phyloP scores from a whole-genome alignment of 2,113 vertebrate genomes.

The Cryptotis parvus region DNA sequence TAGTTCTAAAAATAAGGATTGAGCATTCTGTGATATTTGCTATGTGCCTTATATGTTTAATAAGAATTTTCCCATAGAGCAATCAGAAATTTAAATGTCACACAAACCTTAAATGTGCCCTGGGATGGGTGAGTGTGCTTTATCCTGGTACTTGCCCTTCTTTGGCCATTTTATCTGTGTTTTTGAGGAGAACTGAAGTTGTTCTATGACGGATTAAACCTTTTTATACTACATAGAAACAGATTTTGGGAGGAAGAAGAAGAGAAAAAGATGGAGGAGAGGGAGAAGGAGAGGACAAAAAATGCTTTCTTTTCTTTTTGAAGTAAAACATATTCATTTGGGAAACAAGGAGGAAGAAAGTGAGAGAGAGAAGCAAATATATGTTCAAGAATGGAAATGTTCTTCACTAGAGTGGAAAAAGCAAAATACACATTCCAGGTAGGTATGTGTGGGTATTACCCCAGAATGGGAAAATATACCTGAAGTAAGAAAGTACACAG shows the following conservation, averaged over 20 bases:
- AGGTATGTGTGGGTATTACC: too few relatives aligned
- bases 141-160: neutral
- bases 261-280: too few relatives aligned
- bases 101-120: neutral
- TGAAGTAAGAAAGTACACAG: too few relatives aligned
- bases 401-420: too few relatives aligned
- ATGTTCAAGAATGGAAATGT: too few relatives aligned
- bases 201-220: neutral
- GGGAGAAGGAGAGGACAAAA: neutral
- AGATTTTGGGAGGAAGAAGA: neutral
- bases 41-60: neutral
- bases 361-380: neutral
- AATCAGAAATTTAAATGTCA: neutral
- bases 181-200: neutral
- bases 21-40: neutral
- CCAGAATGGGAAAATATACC: too few relatives aligned
- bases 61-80: neutral
- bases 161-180: neutral
- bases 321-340: too few relatives aligned
- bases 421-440: too few relatives aligned
- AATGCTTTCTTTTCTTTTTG: neutral
- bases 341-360: too few relatives aligned
- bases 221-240: neutral
- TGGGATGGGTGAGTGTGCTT: neutral
- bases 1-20: neutral